Conservation (phyloP, 2,113 vertebrate species). For the Balaenoptera acutorostrata region DNA sequence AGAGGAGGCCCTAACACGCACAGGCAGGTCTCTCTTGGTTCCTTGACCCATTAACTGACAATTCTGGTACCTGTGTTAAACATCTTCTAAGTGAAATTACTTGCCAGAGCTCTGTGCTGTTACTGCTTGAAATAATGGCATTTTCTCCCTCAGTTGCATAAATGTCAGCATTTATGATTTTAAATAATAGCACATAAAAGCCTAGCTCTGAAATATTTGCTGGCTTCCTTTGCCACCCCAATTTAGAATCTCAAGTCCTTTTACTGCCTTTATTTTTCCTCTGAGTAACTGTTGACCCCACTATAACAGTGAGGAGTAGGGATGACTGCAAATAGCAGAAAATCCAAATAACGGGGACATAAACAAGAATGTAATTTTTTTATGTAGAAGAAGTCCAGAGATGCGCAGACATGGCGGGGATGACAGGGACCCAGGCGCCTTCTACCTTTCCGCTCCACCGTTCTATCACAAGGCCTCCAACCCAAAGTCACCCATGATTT, state of each 20-base stretch:
- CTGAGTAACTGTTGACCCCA: not conserved
- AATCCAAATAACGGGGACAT: not conserved
- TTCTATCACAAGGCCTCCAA: not conserved
- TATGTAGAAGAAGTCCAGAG: not conserved
- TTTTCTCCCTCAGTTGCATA: not conserved
- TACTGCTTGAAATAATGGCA: constrained; percentile 74
- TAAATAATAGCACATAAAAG: constrained; percentile 59
- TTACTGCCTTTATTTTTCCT: not conserved
- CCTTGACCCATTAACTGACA: constrained; percentile 80
- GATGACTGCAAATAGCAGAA: not conserved
- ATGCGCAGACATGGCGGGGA: not conserved
- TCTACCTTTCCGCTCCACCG: not conserved
- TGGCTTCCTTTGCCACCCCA: not conserved
- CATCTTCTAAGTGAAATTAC: constrained; percentile 76
- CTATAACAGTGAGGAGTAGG: not conserved
- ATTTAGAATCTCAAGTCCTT: not conserved
- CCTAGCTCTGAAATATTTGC: not conserved
- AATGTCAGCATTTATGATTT: constrained; percentile 49
- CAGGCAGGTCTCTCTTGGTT: constrained; percentile 80
- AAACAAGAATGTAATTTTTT: not conserved
- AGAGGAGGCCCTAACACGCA: constrained; percentile 55
- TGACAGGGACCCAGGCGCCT: not conserved
- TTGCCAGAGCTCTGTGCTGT: constrained; percentile 69
- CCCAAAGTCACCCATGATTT: not conserved
- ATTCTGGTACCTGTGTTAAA: constrained; percentile 79